Conservation (phyloP, 2,888 invertebrate genomes). For the Sarcophaga variegata region DNA sequence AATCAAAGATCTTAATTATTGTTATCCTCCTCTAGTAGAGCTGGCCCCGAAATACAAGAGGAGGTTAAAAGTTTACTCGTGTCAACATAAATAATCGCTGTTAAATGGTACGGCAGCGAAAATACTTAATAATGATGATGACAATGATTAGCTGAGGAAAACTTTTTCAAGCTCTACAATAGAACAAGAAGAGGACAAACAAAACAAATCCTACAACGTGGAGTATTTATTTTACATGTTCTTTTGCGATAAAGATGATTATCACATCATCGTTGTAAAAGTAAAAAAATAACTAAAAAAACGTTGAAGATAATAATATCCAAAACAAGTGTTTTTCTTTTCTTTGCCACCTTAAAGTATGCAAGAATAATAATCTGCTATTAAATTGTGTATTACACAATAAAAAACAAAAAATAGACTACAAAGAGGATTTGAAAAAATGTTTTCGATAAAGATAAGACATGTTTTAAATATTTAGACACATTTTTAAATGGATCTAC, state of each 20-base stretch:
- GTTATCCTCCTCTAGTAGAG: not conserved
- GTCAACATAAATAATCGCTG: conserved; percentile 14
- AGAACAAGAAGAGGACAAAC: not conserved
- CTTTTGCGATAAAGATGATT: not conserved
- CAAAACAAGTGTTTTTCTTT: not conserved
- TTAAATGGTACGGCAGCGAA: conserved; percentile 25
- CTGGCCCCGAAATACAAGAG: not conserved
- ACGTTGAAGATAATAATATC: not conserved
- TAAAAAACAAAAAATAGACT: too few relatives aligned
- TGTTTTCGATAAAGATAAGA: too few relatives aligned
- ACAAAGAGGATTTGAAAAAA: too few relatives aligned
- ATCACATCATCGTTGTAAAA: not conserved
- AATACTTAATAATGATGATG: conserved; percentile 19
- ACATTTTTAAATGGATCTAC: too few relatives aligned
- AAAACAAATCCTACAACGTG: not conserved
- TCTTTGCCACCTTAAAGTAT: not conserved
- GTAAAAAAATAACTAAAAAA: not conserved
- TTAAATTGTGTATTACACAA: not conserved
- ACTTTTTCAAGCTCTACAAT: not conserved
- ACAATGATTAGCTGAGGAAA: not conserved
- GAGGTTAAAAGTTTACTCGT: conserved; percentile 26
- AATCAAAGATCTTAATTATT: conserved; percentile 1
- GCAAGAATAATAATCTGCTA: not conserved
- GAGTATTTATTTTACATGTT: not conserved
- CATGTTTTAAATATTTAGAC: too few relatives aligned